Base-by-base conservation (phyloP, 2,888 invertebrate genomes). In the Scrobipalpa costella region DNA sequence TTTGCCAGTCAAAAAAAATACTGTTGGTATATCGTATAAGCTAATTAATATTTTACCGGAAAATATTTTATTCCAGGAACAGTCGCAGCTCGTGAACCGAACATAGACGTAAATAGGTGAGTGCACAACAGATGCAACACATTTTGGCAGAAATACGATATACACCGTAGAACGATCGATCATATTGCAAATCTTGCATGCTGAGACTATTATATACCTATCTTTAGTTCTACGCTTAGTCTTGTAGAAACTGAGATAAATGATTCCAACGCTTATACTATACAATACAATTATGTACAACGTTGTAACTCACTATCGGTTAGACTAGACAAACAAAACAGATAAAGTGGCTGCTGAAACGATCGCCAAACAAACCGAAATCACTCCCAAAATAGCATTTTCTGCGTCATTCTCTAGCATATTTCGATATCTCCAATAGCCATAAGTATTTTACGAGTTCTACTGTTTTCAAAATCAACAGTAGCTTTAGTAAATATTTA, bases 21-120 rank as follows among this genome's bases (percentile, higher is more conserved):
- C n/a, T n/a, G n/a, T n/a, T n/a, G n/a, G n/a, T n/a, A n/a, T n/a
- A n/a, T n/a, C n/a, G n/a, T n/a, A n/a, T n/a, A n/a, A n/a, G n/a
- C n/a, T n/a, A n/a, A n/a, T n/a, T n/a, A n/a, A n/a, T n/a, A n/a
- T n/a, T n/a, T n/a, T n/a, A n/a, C n/a, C n/a, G n/a, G n/a, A n/a
- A n/a, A n/a, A n/a, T n/a, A n/a, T n/a, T n/a, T n/a, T 7, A 27
- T 66, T 68, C 38, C 50, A 89, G 89, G 85, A 74, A 77, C 74
- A 71, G 73, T 81, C 64, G 77, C 72, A 73, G n/a, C 82, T 68
- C 80, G 79, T 69, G 79, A 82, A 65, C 72, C 81, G 73, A 80
- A 84, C 67, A 78, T n/a, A n/a, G n/a, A 86, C 70, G 79, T 84
- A 78, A 86, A 87, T 85, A 88, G 88, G 89, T 89, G 68, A 73